phyloP scores from a whole-genome alignment of 2,113 vertebrate species.

The Pongo abelii region DNA sequence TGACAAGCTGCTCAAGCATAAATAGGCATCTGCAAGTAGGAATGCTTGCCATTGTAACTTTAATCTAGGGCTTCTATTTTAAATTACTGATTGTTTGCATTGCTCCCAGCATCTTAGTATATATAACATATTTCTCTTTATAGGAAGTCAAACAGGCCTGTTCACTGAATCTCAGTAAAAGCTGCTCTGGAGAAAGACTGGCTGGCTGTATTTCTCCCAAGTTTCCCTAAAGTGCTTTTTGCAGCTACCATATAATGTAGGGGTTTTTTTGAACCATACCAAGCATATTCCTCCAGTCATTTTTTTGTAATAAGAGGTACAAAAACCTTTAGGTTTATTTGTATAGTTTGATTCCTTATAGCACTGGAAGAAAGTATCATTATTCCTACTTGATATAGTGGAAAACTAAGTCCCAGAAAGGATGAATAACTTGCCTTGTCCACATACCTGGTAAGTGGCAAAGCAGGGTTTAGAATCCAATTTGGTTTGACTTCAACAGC shows the following conservation, averaged over 20 bases:
- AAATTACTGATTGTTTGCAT: constrained; percentile 14
- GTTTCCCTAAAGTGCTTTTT: background rate
- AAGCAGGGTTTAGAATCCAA: background rate
- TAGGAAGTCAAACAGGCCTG: background rate
- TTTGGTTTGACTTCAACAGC: background rate
- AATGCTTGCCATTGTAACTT: background rate
- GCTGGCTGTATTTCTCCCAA: background rate
- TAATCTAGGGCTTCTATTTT: constrained; percentile 49
- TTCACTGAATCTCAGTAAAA: background rate
- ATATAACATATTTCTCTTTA: background rate
- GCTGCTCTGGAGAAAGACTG: background rate
- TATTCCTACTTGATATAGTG: background rate
- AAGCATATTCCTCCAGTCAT: background rate
- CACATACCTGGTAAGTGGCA: background rate
- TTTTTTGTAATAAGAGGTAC: background rate
- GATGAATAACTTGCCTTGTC: background rate
- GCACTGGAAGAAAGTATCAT: background rate
- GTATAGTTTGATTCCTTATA: background rate
- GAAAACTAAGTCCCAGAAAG: background rate
- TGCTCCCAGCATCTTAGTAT: background rate
- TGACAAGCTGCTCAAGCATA: constrained; percentile 10
- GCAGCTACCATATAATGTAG: background rate
- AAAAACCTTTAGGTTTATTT: background rate
- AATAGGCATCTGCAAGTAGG: background rate
- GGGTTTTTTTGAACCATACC: background rate